Evolutionary conservation across 2,888 invertebrate genomes (phyloP), one percentile per base, ranked within the genome.

Genomic region (Smittia aterrima): DNA sequence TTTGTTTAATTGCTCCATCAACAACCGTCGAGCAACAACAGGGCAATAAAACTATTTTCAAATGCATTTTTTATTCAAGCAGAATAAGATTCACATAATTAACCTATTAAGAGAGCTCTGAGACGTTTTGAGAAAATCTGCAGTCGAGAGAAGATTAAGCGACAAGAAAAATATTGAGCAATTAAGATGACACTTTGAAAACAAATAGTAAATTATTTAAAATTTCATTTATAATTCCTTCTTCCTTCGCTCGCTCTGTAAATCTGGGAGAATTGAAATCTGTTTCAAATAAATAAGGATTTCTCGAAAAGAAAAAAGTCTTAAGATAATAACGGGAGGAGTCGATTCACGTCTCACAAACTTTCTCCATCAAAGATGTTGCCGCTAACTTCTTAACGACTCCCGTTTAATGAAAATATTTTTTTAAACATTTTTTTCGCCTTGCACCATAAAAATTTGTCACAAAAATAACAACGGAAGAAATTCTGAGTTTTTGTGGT

Each of bases 141-240:
- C 18, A 20, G 20, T 18, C 18, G 20, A 58, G 58, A 58, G 58
- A 58, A 22, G 58, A 22, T 58, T 9, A 22, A 22, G 9, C 18
- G 58, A 24, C 13, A n/a, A 16, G 62, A 72, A 72, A 72, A 72
- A 72, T 72, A 58, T 58, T 58, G 25, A 58, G 62, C 62, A 72
- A 72, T 72, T 72, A 58, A 72, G 62, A 72, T 72, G 72, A 72
- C 72, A 72, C 58, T 72, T 40, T 38, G 38, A 32, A 72, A 72
- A 72, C 72, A 72, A 72, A 72, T 72, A 58, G 38, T 72, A 58
- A 72, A 62, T 72, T 62, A 72, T 70, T 70, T 70, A 53, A 70
- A 70, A 70, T 70, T 53, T 70, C 70, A 70, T 70, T 70, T 70
- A 70, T 70, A 70, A 70, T 70, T 67, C 41, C 41, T 67, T 41